Conservation (phyloP, 2,888 invertebrate genomes). For the Ochropleura plecta region DNA sequence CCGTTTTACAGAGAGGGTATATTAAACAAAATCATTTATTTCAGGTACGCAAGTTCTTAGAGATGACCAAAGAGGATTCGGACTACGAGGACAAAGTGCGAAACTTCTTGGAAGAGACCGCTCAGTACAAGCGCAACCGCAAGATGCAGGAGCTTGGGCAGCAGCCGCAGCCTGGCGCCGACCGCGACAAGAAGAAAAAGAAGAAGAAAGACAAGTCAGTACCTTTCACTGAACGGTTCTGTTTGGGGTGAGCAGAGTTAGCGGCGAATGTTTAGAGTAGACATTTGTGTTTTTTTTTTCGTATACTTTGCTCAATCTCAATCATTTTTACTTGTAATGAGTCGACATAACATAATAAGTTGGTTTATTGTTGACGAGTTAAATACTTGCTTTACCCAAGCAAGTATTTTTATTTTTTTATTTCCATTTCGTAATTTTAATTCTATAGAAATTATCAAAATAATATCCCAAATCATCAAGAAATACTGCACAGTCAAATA, state of each 20-base stretch:
- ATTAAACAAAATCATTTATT: background rate
- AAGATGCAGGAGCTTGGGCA: conserved; percentile 92
- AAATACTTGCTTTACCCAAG: no score
- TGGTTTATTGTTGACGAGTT: background rate
- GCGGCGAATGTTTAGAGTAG: background rate
- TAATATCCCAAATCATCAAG: background rate
- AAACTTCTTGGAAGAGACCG: conserved; percentile 96
- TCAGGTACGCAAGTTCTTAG: conserved; percentile 93
- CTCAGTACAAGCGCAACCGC: conserved; percentile 94
- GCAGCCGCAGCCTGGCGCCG: conserved; percentile 87
- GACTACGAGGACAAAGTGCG: conserved; percentile 96
- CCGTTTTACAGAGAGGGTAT: background rate
- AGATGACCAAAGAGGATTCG: conserved; percentile 95
- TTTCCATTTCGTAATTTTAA: background rate
- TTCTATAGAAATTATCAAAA: background rate
- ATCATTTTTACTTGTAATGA: background rate
- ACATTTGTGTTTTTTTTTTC: background rate
- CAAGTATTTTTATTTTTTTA: no score
- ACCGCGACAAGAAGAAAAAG: conserved; percentile 88
- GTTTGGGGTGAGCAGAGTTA: conserved; percentile 58
- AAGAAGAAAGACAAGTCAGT: conserved; percentile 90
- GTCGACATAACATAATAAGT: background rate
- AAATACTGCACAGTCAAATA: background rate
- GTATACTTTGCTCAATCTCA: conserved; percentile 24
- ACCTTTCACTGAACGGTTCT: conserved; percentile 55